Evolutionary conservation across 2,797 vertebrate genomes (phyloP), one percentile per base, ranked within the genome.

Genomic region (Phyllotis vaccarum): DNA sequence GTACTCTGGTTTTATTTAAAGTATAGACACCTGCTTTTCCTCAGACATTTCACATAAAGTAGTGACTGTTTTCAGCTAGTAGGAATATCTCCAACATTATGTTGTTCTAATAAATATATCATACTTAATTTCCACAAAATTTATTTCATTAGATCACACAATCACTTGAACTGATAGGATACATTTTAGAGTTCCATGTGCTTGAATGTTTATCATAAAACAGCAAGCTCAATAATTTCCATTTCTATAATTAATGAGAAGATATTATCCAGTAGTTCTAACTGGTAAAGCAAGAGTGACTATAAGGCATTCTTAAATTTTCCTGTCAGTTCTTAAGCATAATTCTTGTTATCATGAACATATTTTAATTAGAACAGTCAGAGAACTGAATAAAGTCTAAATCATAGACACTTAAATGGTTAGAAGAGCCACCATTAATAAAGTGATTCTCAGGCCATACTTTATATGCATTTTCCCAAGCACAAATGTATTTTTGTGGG

Each of bases 201-300:
- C 75, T 93, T 95, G 27, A 94, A 78, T 93, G 92, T 91, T 97
- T 96, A 97, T 91, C 79, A 46, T 95, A 70, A 96, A 92, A 43
- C 62, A 94, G 5, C 56, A 54, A 92, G 60, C 78, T 83, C n/a
- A 83, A 80, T 96, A 66, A 91, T 81, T 95, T 97, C n/a, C 3
- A 86, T 90, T 93, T 95, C 75, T 96, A 75, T 90, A 24, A 91
- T 96, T 97, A 95, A 94, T 68, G 49, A 90, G 70, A 83, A 92
- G 70, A 90, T 91, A 12, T 93, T 90, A 8, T 95, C 90, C 89
- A 94, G 80, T 75, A 90, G 82, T 80, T 89, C 78, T 78, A 93
- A 92, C 31, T 82, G 80, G 34, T 46, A 74, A 90, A 54, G n/a
- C n/a, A 79, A 92, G 89, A 93, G 34, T 19, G 29, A 93, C n/a